These are phyloP conservation scores for Anthrax anthrax DNA, from an alignment of 2,888 invertebrate genomes.

Conservation along the genomic window DNA sequence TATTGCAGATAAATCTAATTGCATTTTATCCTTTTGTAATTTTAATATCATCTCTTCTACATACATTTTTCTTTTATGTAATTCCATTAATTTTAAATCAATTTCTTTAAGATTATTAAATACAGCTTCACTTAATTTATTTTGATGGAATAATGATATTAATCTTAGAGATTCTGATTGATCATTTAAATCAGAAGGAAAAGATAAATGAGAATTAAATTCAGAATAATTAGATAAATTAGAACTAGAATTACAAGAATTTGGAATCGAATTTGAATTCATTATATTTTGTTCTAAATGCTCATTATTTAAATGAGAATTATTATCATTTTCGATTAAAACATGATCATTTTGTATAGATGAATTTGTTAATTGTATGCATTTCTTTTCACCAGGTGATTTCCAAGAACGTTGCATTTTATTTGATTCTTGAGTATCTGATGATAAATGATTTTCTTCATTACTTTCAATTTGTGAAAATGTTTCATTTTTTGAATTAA, in stretches of 20 bases:
- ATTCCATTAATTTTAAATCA: constrained; percentile 26
- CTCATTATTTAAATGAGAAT: neutral
- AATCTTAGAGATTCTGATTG: constrained; percentile 10
- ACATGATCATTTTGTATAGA: neutral
- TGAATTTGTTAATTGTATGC: neutral
- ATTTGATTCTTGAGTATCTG: constrained; percentile 3
- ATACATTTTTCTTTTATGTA: constrained; percentile 27
- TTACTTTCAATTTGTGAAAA: neutral
- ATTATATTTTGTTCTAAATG: neutral
- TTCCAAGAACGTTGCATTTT: constrained; percentile 12
- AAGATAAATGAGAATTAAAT: no score
- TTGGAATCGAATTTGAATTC: neutral
- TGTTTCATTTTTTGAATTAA: neutral
- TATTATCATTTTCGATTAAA: neutral
- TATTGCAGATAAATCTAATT: constrained; percentile 24
- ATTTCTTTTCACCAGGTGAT: constrained; percentile 17
- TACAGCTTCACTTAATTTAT: constrained; percentile 19
- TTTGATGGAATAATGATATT: constrained; percentile 16
- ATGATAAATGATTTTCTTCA: neutral
- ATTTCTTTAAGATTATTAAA: constrained; percentile 24
- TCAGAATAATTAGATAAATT: no score
- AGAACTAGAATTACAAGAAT: neutral
- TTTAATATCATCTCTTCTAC: constrained; percentile 31
- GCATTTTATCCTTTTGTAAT: constrained; percentile 29
- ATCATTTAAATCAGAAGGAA: neutral